Evolutionary conservation across 2,888 invertebrate genomes (phyloP).

Genomic region (Gymnosoma rotundatum): DNA sequence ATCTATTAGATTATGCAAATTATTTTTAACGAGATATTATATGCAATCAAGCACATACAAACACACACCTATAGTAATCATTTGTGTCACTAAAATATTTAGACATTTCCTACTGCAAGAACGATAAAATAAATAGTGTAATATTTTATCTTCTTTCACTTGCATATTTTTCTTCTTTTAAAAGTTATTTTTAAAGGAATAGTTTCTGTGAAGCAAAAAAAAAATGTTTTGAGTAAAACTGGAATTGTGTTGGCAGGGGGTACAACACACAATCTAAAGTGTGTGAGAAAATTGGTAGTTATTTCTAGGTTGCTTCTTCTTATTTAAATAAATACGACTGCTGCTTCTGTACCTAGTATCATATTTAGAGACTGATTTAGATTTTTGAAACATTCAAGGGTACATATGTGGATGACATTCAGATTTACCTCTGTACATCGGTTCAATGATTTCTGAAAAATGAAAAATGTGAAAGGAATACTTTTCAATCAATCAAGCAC

Average conservation of each 20-base stretch:
- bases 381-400: too few species aligned
- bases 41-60: not conserved
- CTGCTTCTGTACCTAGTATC: too few species aligned
- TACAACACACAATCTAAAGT: not conserved
- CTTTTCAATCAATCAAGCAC: too few species aligned
- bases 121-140: conserved; percentile 46
- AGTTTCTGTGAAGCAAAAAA: conserved; percentile 4
- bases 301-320: not conserved
- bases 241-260: not conserved
- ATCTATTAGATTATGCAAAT: conserved; percentile 67
- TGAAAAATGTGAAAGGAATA: too few species aligned
- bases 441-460: too few species aligned
- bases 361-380: too few species aligned
- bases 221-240: conserved; percentile 42
- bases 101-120: conserved; percentile 39
- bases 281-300: not conserved
- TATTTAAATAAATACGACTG: too few species aligned
- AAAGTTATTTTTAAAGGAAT: conserved; percentile 2
- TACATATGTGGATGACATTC: too few species aligned
- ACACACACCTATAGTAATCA: conserved; percentile 45
- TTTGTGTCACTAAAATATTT: conserved; percentile 65
- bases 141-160: conserved; percentile 11
- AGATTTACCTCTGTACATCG: too few species aligned
- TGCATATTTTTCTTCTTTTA: conserved; percentile 13
- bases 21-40: conserved; percentile 29